These are phyloP conservation scores for Atherix ibis DNA, from an alignment of 2,888 invertebrate genomes.

Conservation along the genomic window DNA sequence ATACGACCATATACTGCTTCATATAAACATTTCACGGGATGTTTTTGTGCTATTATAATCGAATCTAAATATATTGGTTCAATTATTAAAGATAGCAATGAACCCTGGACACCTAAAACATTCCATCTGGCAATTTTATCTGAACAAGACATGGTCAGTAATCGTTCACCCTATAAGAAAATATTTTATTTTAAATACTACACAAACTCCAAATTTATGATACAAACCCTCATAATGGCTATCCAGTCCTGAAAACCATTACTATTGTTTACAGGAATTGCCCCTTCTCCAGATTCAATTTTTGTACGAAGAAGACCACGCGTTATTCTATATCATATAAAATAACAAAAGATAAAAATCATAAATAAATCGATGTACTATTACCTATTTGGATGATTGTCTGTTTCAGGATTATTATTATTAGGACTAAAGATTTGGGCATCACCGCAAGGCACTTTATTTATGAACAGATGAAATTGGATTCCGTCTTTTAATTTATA, in stretches of 20 bases:
- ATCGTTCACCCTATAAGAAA: slow-evolving; percentile 52
- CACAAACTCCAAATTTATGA: too few species aligned
- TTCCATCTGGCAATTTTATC: slow-evolving; percentile 96
- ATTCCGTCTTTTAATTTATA: slow-evolving; percentile 58
- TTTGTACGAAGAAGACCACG: slow-evolving; percentile 86
- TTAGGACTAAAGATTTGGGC: slow-evolving; percentile 86
- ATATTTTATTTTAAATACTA: not conserved
- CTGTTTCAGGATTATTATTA: slow-evolving; percentile 44
- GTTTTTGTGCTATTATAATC: slow-evolving; percentile 72
- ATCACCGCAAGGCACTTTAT: slow-evolving; percentile 96
- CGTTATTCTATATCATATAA: slow-evolving; percentile 40
- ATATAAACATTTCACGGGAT: slow-evolving; percentile 78
- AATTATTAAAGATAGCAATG: slow-evolving; percentile 72
- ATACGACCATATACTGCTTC: slow-evolving; percentile 70
- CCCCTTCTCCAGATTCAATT: slow-evolving; percentile 93
- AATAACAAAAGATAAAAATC: slow-evolving; percentile 5
- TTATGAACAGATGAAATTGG: slow-evolving; percentile 87
- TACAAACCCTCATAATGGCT: slow-evolving; percentile 58
- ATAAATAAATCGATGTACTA: not conserved
- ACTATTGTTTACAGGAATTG: slow-evolving; percentile 73
- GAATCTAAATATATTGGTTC: slow-evolving; percentile 82
- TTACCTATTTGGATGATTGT: slow-evolving; percentile 34
- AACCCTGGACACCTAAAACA: slow-evolving; percentile 83
- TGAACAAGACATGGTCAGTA: slow-evolving; percentile 94
- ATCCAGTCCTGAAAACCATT: slow-evolving; percentile 84